Evolutionary conservation across 2,888 invertebrate genomes (phyloP), one percentile per base, ranked within the genome.

Genomic region (Amiota communis): DNA sequence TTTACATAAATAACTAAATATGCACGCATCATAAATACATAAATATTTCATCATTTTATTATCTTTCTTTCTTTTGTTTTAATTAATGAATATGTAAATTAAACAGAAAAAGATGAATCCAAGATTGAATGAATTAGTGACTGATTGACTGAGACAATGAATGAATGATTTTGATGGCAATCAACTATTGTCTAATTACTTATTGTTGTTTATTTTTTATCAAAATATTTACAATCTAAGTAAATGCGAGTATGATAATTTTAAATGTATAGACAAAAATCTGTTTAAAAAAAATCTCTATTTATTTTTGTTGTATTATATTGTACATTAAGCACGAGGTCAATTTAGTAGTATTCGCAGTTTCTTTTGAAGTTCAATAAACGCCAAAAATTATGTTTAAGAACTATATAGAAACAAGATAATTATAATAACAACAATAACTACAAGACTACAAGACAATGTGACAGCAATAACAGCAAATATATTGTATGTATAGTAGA

Each of bases 251-350:
- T 36, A 36, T 36, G 6, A 36, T 36, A 2, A 36, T 36, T 36
- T 36, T 0, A 36, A 6, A 36, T 36, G 4, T 4, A 6, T 36
- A 36, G 36, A 36, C 8, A 20, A 49, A 69, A n/a, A n/a, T n/a
- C n/a, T n/a, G n/a, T n/a, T n/a, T n/a, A n/a, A 72, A 72, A 77
- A 76, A 79, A 83, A 82, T 80, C 80, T 84, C 81, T 84, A 83
- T 83, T 83, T 83, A 85, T 81, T 83, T 85, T 80, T 87, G 2
- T 23, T n/a, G n/a, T n/a, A n/a, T n/a, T n/a, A n/a, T n/a, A n/a
- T 3, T 23, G 23, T 23, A 81, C 85, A 84, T 88, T 87, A 81
- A 83, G 86, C 87, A 87, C 88, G 88, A 87, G 88, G 87, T 87
- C 88, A 87, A 88, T 87, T 87, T 87, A 87, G 86, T 86, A 83